These are phyloP conservation scores for Heliconius hewitsoni DNA, from an alignment of 1,140 invertebrate genomes.

Conservation along the genomic window DNA sequence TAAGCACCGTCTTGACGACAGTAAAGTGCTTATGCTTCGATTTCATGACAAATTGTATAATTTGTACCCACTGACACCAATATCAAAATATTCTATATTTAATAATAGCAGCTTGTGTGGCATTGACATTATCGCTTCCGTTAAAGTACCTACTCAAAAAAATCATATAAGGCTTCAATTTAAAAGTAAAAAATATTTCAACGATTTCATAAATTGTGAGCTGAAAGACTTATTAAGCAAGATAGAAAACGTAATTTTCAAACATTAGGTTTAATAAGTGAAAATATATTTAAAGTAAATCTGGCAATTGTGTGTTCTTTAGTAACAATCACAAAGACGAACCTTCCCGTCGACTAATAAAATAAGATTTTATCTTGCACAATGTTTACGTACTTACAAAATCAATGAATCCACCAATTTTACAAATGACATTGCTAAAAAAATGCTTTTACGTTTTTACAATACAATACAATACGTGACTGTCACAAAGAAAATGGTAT, in stretches of 20 bases:
- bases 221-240: background rate
- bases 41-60: constrained; percentile 54
- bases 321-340: background rate
- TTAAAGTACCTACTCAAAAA: background rate
- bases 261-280: background rate
- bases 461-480: constrained; percentile 44
- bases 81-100: constrained; percentile 39
- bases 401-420: constrained; percentile 35
- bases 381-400: constrained; percentile 60
- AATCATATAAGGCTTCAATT: background rate
- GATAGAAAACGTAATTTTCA: background rate
- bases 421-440: constrained; percentile 12
- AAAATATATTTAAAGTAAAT: background rate
- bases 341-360: constrained; percentile 39
- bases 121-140: constrained; percentile 29
- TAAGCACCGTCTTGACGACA: constrained; percentile 47
- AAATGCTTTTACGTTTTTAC: constrained; percentile 12
- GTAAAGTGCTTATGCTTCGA: constrained; percentile 50
- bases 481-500: constrained; percentile 43
- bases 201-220: background rate
- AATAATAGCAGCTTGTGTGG: constrained; percentile 38
- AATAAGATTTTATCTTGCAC: constrained; percentile 53
- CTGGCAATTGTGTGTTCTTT: background rate
- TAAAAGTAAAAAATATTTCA: too few relatives aligned
- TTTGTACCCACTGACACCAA: constrained; percentile 46